These are phyloP conservation scores for Noctua fimbriata DNA, from an alignment of 2,888 invertebrate species.

Conservation along the genomic window DNA sequence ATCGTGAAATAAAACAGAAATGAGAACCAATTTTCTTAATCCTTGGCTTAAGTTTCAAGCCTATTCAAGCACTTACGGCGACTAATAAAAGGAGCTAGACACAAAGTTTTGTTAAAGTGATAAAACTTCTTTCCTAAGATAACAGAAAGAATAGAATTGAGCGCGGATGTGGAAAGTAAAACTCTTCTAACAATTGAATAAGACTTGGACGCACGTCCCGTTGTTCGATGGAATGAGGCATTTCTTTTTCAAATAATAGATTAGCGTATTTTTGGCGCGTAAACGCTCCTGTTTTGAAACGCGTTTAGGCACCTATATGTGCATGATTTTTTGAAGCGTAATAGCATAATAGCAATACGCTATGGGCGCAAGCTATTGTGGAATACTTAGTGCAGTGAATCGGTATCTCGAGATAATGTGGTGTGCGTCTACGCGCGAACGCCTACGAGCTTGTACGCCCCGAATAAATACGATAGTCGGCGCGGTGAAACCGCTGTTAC, in stretches of 20 bases:
- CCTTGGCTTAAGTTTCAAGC: neutral
- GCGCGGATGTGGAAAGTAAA: conserved; percentile 40
- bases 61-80: neutral
- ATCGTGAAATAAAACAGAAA: neutral
- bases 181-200: conserved; percentile 51
- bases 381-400: too few relatives aligned
- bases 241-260: neutral
- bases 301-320: neutral
- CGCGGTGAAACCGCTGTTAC: neutral
- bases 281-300: neutral
- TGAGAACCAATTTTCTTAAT: neutral
- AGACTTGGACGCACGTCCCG: conserved; percentile 8
- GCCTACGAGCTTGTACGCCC: neutral
- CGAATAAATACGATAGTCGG: neutral
- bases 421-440: neutral
- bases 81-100: conserved; percentile 23
- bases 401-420: neutral
- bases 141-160: conserved; percentile 31
- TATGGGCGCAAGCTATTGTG: too few relatives aligned
- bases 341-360: neutral
- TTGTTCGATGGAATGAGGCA: conserved; percentile 4
- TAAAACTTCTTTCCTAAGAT: conserved; percentile 38
- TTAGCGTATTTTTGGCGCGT: neutral
- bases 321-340: too few relatives aligned
- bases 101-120: conserved; percentile 37